These are phyloP conservation scores for Marmota monax DNA, from an alignment of 2,113 vertebrate genomes.

Conservation along the genomic window DNA sequence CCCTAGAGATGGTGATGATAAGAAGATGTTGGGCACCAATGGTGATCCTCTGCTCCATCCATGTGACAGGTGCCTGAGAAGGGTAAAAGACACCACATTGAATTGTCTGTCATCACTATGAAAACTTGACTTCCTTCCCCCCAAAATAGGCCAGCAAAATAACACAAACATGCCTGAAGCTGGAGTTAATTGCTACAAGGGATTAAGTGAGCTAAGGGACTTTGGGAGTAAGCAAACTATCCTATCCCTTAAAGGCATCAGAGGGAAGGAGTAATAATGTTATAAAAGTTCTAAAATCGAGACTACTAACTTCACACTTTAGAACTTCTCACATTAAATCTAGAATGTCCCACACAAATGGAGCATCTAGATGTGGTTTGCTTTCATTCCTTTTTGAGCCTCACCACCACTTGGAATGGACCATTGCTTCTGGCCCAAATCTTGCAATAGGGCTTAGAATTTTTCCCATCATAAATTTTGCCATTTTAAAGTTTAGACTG, in stretches of 20 bases:
- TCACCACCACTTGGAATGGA: neutral
- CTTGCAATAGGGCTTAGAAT: neutral
- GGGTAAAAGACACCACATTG: neutral
- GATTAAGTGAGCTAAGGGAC: neutral
- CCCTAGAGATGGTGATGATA: neutral
- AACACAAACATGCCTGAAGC: neutral
- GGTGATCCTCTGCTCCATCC: neutral
- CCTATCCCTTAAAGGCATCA: neutral
- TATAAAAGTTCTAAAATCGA: neutral
- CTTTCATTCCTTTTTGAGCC: neutral
- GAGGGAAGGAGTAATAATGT: neutral
- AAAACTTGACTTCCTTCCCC: neutral
- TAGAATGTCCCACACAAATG: neutral
- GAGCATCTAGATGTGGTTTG: neutral
- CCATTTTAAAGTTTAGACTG: neutral
- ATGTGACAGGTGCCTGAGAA: neutral
- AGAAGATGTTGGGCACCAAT: fast-evolving
- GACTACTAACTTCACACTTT: neutral
- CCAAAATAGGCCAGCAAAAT: neutral
- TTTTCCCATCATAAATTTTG: neutral
- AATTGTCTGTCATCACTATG: neutral
- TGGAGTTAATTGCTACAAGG: neutral
- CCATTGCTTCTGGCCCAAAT: neutral
- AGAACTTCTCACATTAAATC: neutral
- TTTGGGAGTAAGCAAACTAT: neutral